A percentile compares a stretch with the other conserved stretches of the same genome.
These are phyloP conservation scores for Rhopalosiphum nymphaeae DNA, from an alignment of 2,888 invertebrate species.

Conservation along the genomic window DNA sequence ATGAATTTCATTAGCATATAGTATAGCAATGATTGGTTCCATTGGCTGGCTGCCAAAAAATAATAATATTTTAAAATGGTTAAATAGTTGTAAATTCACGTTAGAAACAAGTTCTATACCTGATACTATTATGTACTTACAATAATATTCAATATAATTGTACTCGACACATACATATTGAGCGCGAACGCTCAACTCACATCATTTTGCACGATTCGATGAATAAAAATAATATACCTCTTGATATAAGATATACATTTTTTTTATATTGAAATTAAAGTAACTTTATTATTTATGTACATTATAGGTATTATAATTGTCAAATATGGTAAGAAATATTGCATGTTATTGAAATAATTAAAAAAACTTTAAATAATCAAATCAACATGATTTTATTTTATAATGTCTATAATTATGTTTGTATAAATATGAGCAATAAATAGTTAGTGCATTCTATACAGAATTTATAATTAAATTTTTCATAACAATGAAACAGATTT, in stretches of 20 bases:
- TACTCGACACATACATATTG: background rate
- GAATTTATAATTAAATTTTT: background rate
- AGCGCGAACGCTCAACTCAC: background rate
- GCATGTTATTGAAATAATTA: background rate
- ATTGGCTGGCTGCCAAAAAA: background rate
- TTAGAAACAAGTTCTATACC: background rate
- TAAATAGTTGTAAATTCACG: background rate
- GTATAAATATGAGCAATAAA: background rate
- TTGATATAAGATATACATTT: background rate
- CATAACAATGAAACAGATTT: background rate
- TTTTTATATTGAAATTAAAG: background rate
- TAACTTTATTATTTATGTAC: background rate
- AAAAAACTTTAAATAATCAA: background rate
- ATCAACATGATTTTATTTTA: background rate
- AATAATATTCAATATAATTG: background rate
- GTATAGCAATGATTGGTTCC: background rate
- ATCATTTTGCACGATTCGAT: background rate
- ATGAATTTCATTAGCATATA: conserved; percentile 18
- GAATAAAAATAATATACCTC: background rate
- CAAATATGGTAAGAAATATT: background rate
- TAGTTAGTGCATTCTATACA: background rate
- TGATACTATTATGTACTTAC: background rate
- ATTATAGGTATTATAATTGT: background rate
- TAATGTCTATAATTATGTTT: background rate
- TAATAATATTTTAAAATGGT: background rate